These are phyloP conservation scores for Varanus komodoensis DNA, from an alignment of 2,113 vertebrate genomes.

Conservation along the genomic window DNA sequence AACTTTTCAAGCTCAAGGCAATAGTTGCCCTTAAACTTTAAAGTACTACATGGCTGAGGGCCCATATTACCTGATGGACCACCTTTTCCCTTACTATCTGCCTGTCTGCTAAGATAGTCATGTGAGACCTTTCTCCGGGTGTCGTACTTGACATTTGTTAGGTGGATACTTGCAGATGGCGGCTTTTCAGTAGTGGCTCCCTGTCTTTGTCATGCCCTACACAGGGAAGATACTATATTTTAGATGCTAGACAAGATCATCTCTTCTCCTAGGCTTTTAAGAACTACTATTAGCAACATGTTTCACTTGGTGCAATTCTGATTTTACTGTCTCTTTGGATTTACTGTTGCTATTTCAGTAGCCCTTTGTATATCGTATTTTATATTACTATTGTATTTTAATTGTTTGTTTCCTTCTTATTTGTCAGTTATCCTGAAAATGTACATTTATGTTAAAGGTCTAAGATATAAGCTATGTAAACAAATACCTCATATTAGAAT, in stretches of 20 bases:
- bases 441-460: background rate
- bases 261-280: background rate
- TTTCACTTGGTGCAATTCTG: background rate
- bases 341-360: background rate
- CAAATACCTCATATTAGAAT: background rate
- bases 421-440: background rate
- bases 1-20: background rate
- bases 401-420: background rate
- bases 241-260: background rate
- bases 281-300: background rate
- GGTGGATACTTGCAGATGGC: background rate
- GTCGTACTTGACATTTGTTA: background rate
- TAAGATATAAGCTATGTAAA: too few species aligned
- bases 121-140: background rate
- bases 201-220: background rate
- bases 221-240: background rate
- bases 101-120: background rate
- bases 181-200: background rate
- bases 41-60: background rate
- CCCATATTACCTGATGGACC: background rate
- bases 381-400: too few species aligned
- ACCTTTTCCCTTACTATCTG: background rate
- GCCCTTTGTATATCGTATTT: too few species aligned
- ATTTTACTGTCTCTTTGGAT: background rate
- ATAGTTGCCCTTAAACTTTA: background rate